phyloP scores from a whole-genome alignment of 2,113 vertebrate genomes.

The Silurus meridionalis region DNA sequence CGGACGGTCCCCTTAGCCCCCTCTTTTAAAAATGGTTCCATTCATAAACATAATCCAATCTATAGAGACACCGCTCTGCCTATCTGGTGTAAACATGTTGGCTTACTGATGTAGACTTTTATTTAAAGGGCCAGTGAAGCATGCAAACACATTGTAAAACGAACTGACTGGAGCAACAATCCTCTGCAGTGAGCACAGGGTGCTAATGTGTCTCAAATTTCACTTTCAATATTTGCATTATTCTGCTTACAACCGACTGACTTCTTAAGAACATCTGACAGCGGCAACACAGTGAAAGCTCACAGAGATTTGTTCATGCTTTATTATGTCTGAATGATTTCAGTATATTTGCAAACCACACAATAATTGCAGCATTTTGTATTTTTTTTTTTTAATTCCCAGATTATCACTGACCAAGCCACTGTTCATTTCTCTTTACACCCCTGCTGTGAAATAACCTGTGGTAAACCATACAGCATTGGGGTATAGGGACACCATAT shows the following conservation, averaged over 20 bases:
- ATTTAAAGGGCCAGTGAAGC: constrained; percentile 20
- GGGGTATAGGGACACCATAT: constrained; percentile 9
- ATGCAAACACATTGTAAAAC: constrained; percentile 14
- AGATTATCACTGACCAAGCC: constrained; percentile 62
- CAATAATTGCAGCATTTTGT: neutral
- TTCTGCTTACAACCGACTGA: neutral
- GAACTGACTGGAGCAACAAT: constrained; percentile 2
- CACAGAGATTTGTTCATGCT: neutral
- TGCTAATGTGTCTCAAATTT: constrained; percentile 28
- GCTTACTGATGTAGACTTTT: neutral
- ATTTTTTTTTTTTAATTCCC: neutral
- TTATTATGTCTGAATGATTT: neutral
- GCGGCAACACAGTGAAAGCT: constrained; percentile 22
- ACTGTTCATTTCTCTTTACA: constrained; percentile 53
- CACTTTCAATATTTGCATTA: constrained; percentile 23
- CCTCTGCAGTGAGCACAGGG: neutral
- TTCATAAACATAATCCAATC: constrained; percentile 34
- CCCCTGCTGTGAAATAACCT: neutral
- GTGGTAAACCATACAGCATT: neutral
- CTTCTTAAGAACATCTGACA: constrained; percentile 37
- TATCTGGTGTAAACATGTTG: constrained; percentile 25
- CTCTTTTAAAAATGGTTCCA: neutral
- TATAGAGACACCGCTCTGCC: neutral
- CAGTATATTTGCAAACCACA: neutral
- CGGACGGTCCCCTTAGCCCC: neutral